Evolutionary conservation across 1,140 invertebrate species (phyloP), one percentile per base, ranked within the genome.

Genomic region (Cherax destructor): DNA sequence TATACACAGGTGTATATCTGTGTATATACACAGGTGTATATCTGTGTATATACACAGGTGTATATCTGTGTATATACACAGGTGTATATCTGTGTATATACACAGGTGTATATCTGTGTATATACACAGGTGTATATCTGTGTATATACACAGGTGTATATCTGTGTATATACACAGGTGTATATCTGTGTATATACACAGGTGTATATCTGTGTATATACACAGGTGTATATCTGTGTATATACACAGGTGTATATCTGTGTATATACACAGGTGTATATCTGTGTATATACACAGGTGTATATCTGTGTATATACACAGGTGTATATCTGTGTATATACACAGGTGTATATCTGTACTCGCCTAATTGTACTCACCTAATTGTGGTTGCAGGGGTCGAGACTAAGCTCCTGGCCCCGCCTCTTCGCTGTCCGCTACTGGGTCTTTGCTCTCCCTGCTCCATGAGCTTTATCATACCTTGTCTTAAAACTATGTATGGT

Each of bases 301-400:
- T 86, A 86, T 86, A 79, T 88, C 79, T 88, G 61, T 88, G 79
- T 61, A 86, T 76, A 86, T 76, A 86, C 79, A 78, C 79, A 56
- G 10, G 50, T 78, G 78, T n/a, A n/a, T n/a, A n/a, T n/a, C n/a
- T n/a, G n/a, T n/a, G n/a, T n/a, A n/a, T n/a, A n/a, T n/a, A 41
- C 30, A 41, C 2, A 41, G 0, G 0, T 41, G 2, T 41, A 41
- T 41, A 41, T 41, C n/a, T n/a, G n/a, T n/a, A n/a, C n/a, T n/a
- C n/a, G n/a, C n/a, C n/a, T n/a, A n/a, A n/a, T n/a, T n/a, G n/a
- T n/a, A n/a, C n/a, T n/a, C n/a, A n/a, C n/a, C n/a, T n/a, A n/a
- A n/a, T n/a, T n/a, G n/a, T n/a, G n/a, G n/a, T n/a, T n/a, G n/a
- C n/a, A n/a, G n/a, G n/a, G n/a, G n/a, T n/a, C n/a, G n/a, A n/a